Conservation (phyloP, 2,797 vertebrate species). For the Anguilla pacifica region DNA sequence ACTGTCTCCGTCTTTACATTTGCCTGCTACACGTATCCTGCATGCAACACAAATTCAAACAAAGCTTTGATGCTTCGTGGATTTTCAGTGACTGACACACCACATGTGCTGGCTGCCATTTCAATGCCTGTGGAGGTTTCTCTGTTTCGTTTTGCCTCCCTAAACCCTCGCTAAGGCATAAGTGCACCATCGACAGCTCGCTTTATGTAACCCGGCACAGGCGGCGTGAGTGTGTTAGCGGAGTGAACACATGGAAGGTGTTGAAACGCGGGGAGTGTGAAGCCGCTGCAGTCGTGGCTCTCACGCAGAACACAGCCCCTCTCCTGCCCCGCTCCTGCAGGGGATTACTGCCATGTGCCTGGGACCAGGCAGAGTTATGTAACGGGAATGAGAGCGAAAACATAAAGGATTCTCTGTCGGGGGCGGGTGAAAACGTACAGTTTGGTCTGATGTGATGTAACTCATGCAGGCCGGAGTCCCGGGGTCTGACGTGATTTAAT, state of each 20-base stretch:
- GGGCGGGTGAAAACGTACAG: neutral
- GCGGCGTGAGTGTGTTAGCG: neutral
- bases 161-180: neutral
- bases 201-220: neutral
- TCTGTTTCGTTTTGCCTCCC: neutral
- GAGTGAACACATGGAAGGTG: neutral
- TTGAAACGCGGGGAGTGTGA: neutral
- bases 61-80: neutral
- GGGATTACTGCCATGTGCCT: neutral
- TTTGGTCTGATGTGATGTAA: conserved; percentile 15
- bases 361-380: neutral
- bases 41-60: neutral
- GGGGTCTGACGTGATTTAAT: conserved; percentile 15
- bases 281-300: neutral
- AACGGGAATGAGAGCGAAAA: neutral
- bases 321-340: neutral
- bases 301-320: neutral
- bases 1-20: neutral
- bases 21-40: neutral
- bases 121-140: neutral
- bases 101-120: neutral
- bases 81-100: conserved; percentile 2
- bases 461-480: neutral
- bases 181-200: neutral
- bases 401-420: conserved; percentile 26